Conservation (phyloP, 2,888 invertebrate species). For the Cantharis nigra region DNA sequence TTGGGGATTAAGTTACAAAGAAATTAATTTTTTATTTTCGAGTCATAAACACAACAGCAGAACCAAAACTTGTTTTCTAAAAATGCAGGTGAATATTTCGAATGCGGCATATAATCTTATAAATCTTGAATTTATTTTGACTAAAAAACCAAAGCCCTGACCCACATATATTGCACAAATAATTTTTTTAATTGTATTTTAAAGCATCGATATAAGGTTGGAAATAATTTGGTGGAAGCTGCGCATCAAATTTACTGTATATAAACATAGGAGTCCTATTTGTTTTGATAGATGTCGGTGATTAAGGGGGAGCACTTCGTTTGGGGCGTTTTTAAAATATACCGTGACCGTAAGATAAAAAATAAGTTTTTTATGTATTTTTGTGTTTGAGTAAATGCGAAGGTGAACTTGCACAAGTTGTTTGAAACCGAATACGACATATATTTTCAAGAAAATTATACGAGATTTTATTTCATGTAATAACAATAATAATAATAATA, state of each 20-base stretch:
- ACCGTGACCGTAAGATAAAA: background rate
- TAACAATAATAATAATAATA: background rate
- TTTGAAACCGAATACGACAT: background rate
- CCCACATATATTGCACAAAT: background rate
- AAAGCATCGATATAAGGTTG: background rate
- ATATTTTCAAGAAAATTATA: background rate
- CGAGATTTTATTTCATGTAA: background rate
- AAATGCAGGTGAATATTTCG: background rate
- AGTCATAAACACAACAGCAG: background rate
- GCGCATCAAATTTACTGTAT: constrained; percentile 6
- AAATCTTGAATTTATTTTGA: background rate
- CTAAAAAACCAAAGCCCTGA: background rate
- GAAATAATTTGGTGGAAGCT: background rate
- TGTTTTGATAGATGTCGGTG: constrained; percentile 11
- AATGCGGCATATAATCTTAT: background rate
- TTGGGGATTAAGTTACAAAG: background rate
- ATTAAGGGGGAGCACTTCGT: constrained; percentile 4
- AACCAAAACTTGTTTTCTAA: background rate
- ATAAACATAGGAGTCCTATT: constrained; percentile 9
- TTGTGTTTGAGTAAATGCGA: background rate
- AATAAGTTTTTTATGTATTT: background rate
- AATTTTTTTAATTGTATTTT: background rate
- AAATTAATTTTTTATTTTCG: background rate
- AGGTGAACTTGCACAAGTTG: background rate
- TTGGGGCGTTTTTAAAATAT: background rate